Conservation (phyloP, 2,888 invertebrate species). For the Abrostola tripartita region DNA sequence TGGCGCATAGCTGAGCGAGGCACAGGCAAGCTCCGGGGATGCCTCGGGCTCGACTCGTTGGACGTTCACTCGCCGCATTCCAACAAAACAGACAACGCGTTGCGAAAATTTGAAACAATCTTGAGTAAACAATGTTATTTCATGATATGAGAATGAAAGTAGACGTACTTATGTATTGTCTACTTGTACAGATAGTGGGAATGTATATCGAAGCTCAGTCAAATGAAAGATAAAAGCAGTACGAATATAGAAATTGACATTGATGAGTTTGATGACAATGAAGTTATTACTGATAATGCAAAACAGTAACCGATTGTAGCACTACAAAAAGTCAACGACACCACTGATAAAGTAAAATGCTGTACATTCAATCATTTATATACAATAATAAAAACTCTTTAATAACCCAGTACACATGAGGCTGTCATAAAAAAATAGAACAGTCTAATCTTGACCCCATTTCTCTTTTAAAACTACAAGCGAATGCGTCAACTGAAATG, state of each 20-base stretch:
- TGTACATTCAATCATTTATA: conserved; percentile 33
- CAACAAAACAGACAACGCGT: conserved; percentile 61
- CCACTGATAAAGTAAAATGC: conserved; percentile 47
- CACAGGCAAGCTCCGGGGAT: conserved; percentile 69
- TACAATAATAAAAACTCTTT: conserved; percentile 30
- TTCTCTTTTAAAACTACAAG: conserved; percentile 71
- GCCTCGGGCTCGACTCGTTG: conserved; percentile 68
- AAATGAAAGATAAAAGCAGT: conserved; percentile 20
- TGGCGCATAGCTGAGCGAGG: conserved; percentile 67
- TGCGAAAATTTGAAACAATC: conserved; percentile 72
- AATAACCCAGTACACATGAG: conserved; percentile 42
- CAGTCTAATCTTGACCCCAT: conserved; percentile 77
- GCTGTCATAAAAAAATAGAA: conserved; percentile 68
- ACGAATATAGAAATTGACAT: conserved; percentile 14
- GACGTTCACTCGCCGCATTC: conserved; percentile 84
- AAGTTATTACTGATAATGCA: conserved; percentile 40
- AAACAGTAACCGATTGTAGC: conserved; percentile 40
- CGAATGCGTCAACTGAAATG: conserved; percentile 57
- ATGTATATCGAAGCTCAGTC: neutral
- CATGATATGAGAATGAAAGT: conserved; percentile 30
- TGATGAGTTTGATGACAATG: conserved; percentile 20
- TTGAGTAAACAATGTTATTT: conserved; percentile 48
- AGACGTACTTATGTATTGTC: conserved; percentile 18
- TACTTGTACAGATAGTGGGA: neutral
- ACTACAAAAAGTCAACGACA: conserved; percentile 50